These are phyloP conservation scores for Hippocampus barbouri DNA, from an alignment of 2,113 vertebrate species.

Conservation along the genomic window DNA sequence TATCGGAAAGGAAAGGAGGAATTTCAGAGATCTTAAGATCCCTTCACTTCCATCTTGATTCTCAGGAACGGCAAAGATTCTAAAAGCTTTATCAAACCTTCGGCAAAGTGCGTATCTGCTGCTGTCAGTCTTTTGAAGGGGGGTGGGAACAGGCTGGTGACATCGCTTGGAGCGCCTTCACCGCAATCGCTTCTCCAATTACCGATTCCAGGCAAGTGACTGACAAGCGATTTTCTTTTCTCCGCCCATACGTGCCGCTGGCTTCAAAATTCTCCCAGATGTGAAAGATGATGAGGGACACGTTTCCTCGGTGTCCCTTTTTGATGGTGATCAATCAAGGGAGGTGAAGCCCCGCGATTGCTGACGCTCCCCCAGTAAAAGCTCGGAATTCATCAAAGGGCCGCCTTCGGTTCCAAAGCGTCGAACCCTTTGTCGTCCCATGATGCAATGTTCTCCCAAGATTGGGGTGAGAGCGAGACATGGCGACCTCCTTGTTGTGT, in stretches of 20 bases:
- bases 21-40: slow-evolving; percentile 38
- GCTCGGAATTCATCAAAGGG: neutral
- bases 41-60: slow-evolving; percentile 25
- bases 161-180: slow-evolving; percentile 37
- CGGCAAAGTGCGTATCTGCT: slow-evolving; percentile 17
- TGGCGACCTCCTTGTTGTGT: slow-evolving; percentile 29
- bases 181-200: slow-evolving; percentile 53
- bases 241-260: slow-evolving; percentile 30
- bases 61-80: slow-evolving; percentile 3
- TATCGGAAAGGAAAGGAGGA: slow-evolving; percentile 42
- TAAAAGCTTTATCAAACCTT: slow-evolving; percentile 33
- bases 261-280: slow-evolving; percentile 32
- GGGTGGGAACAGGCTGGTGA: slow-evolving; percentile 34
- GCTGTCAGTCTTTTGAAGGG: slow-evolving; percentile 40
- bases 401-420: slow-evolving; percentile 9
- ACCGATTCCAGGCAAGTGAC: slow-evolving; percentile 43
- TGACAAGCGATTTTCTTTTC: slow-evolving; percentile 33
- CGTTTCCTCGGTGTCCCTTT: slow-evolving; percentile 27
- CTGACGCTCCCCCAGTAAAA: slow-evolving; percentile 37
- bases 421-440: slow-evolving; percentile 8
- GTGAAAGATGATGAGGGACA: slow-evolving; percentile 20
- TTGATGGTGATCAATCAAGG: slow-evolving; percentile 50
- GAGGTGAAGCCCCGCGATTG: slow-evolving; percentile 33
- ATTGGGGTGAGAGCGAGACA: slow-evolving; percentile 33
- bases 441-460: slow-evolving; percentile 3